These are phyloP conservation scores for Oreochromis spilurus DNA, from an alignment of 2,113 vertebrate species.

Conservation along the genomic window DNA sequence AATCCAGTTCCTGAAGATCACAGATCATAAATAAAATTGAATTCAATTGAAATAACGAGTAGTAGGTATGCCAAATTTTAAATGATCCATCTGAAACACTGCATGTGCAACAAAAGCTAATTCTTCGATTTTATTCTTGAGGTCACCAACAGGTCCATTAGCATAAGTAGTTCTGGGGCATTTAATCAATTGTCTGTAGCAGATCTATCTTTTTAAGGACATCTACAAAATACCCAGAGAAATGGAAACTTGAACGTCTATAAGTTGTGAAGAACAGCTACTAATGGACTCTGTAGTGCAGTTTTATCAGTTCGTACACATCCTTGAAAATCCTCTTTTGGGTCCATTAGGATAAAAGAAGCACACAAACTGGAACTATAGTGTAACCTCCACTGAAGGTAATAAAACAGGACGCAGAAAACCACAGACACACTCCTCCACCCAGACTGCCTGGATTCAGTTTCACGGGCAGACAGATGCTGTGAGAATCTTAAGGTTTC, in stretches of 20 bases:
- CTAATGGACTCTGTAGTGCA: neutral
- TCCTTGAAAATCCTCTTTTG: neutral
- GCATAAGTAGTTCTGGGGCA: neutral
- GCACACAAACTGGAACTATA: neutral
- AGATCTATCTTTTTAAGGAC: neutral
- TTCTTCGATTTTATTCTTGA: neutral
- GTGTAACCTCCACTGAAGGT: neutral
- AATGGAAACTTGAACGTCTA: neutral
- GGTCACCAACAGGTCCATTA: neutral
- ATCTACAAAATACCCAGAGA: neutral
- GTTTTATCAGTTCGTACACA: neutral
- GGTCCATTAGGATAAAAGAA: neutral
- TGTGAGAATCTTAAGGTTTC: slow-evolving; percentile 1
- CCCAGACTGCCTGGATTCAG: neutral
- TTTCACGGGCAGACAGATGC: slow-evolving; percentile 13
- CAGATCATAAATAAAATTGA: neutral
- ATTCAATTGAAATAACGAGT: neutral
- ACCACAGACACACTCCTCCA: neutral
- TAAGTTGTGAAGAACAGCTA: neutral
- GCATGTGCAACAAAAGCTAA: neutral
- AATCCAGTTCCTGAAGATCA: neutral
- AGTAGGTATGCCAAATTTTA: neutral
- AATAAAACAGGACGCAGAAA: neutral
- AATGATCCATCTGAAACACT: neutral
- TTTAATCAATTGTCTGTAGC: neutral